Evolutionary conservation across 2,797 vertebrate species (phyloP), one percentile per base, ranked within the genome.

Genomic region (Peromyscus eremicus): DNA sequence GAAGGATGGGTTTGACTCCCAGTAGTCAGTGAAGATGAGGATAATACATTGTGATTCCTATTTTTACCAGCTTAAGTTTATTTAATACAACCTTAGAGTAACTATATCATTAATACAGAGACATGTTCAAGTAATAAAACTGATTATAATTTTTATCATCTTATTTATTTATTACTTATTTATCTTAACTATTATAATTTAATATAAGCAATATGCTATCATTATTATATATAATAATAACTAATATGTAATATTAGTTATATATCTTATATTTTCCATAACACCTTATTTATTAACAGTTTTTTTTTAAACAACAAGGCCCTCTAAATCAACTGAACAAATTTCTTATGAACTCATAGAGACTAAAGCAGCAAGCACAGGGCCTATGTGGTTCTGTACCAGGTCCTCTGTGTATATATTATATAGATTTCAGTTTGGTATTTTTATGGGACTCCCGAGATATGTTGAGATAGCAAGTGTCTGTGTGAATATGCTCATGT

Each of bases 11-110:
- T 97, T 98, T 95, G 91, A 91, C 96, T 97, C 86, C 89, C 95
- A 73, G 96, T 9, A 97, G 90, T 92, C 97, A 98, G 98, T 98
- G 98, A 98, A 96, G 96, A 97, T 97, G 98, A 99, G 98, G 99
- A 98, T 60, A 99, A 99, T 98, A 98, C 96, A 95, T 86, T 95
- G 79, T 97, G 89, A 97, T 97, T 97, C 91, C 91, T 57, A 46
- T 5, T 97, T 98, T 97, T 96, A 95, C 87, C 80, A 71, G 83
- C 43, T 97, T 94, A 92, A 96, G 94, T 98, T 97, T 98, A 89
- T 91, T 60, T 94, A 97, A 86, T 68, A 80, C 95, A 87, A 12
- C 86, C 95, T 79, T 97, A 64, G 95, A 95, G 57, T 91, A 46
- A 52, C 3, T 70, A 4, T 29, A n/a, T 25, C 29, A 55, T 52